Conservation (phyloP, 2,113 vertebrate genomes). For the Cranoglanis bouderius region DNA sequence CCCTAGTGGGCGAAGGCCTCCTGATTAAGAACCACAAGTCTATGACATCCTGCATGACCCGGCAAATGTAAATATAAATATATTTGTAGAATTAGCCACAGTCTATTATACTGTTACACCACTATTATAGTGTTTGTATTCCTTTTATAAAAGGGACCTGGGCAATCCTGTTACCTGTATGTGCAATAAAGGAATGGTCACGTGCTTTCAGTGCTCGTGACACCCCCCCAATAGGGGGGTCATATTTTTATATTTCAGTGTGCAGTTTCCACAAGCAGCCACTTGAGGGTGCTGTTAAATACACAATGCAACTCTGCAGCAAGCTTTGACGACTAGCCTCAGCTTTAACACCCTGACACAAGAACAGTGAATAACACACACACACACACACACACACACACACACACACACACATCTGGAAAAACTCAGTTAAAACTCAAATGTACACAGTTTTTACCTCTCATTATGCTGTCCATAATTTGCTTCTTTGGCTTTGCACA, state of each 20-base stretch:
- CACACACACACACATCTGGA: neutral
- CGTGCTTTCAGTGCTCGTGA: neutral
- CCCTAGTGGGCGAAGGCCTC: too few relatives aligned
- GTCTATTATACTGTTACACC: too few relatives aligned
- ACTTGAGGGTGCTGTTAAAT: slow-evolving; percentile 3
- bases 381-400: neutral
- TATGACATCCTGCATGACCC: too few relatives aligned
- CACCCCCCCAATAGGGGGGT: too few relatives aligned
- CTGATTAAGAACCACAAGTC: too few relatives aligned
- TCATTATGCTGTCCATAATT: neutral
- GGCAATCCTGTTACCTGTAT: neutral
- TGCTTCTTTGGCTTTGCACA: neutral
- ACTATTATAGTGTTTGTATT: neutral
- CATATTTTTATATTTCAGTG: neutral
- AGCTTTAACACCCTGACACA: neutral
- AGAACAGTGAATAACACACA: neutral
- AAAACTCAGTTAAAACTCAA: neutral
- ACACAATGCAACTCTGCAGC: neutral
- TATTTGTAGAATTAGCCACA: neutral
- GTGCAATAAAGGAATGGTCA: neutral
- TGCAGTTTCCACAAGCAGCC: neutral
- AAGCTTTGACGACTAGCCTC: neutral
- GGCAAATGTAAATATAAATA: neutral
- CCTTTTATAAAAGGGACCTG: neutral
- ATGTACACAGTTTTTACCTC: neutral